Evolutionary conservation across 1,140 invertebrate species (phyloP).

Genomic region (Drosophila funebris): DNA sequence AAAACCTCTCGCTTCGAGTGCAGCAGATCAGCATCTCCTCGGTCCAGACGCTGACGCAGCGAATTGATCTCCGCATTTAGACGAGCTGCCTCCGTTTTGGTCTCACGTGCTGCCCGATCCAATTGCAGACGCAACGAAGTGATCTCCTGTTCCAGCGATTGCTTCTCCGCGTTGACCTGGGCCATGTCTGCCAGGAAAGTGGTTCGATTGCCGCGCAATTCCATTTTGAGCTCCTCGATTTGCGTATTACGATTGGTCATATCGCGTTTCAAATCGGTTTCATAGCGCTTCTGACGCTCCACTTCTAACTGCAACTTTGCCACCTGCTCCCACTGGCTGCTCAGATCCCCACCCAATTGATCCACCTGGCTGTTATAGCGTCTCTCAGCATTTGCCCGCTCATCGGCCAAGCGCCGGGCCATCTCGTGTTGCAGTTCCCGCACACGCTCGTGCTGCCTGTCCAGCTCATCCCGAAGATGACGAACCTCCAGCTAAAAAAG

Average conservation of each 20-base stretch:
- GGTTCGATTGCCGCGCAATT: conserved; percentile 90
- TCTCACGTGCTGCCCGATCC: conserved; percentile 89
- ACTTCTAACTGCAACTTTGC: conserved; percentile 90
- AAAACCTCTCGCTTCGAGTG: conserved; percentile 91
- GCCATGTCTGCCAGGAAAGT: conserved; percentile 90
- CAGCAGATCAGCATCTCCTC: conserved; percentile 90
- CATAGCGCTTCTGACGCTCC: conserved; percentile 90
- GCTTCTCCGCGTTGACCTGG: conserved; percentile 89
- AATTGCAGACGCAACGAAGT: conserved; percentile 86
- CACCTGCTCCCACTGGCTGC: conserved; percentile 90
- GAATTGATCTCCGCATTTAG: conserved; percentile 91
- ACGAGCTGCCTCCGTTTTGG: conserved; percentile 89
- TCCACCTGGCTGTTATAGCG: conserved; percentile 90
- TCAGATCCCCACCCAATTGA: conserved; percentile 90
- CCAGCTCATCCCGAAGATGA: conserved; percentile 90
- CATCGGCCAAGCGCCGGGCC: conserved; percentile 87
- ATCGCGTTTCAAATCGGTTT: conserved; percentile 89
- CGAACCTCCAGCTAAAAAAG: conserved; percentile 86
- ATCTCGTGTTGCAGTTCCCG: conserved; percentile 85
- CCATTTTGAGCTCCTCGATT: conserved; percentile 91
- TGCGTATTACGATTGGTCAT: conserved; percentile 88
- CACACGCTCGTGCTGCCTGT: conserved; percentile 87
- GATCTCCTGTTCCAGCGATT: conserved; percentile 91
- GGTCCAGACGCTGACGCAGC: conserved; percentile 89
- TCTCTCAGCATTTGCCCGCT: conserved; percentile 89